A percentile compares a stretch with the other conserved stretches of the same genome.
phyloP scores from a whole-genome alignment of 2,113 vertebrate species.

The Platanista minor region DNA sequence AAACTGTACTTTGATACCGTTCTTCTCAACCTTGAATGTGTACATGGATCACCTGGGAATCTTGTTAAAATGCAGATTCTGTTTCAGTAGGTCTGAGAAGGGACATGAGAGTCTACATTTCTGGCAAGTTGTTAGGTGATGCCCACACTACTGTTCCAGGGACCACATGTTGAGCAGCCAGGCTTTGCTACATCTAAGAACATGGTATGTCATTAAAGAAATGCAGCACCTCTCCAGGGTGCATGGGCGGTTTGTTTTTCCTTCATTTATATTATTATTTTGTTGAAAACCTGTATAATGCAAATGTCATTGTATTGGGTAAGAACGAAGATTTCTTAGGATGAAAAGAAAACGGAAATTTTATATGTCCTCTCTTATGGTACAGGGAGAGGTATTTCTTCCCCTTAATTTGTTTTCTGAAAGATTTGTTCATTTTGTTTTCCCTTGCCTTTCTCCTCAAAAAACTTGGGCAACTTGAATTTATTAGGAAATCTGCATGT shows the following conservation, averaged over 20 bases:
- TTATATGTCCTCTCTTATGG: neutral
- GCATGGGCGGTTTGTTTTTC: conserved; percentile 41
- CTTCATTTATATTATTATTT: conserved; percentile 53
- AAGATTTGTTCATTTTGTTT: conserved; percentile 59
- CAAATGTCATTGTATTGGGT: conserved; percentile 14
- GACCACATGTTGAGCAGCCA: neutral
- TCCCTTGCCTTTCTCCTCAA: conserved; percentile 43
- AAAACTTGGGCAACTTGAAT: conserved; percentile 48
- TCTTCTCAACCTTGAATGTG: neutral
- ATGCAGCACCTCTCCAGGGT: neutral
- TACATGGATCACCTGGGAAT: neutral
- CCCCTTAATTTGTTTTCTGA: conserved; percentile 49
- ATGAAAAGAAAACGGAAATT: neutral
- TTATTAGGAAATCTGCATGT: conserved; percentile 69
- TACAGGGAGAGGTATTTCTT: conserved; percentile 19
- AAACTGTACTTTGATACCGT: neutral
- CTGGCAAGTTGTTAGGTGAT: neutral
- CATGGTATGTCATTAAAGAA: neutral
- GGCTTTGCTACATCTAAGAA: neutral
- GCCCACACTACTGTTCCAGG: neutral
- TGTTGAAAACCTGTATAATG: conserved; percentile 35
- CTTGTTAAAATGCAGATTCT: neutral
- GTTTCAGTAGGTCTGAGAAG: neutral
- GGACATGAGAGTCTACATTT: neutral
- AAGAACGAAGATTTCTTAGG: conserved; percentile 6